Evolutionary conservation across 30 jellyfish, hydroid and myxozoan species (phyloP).

Genomic region (Turritopsis rubra): DNA sequence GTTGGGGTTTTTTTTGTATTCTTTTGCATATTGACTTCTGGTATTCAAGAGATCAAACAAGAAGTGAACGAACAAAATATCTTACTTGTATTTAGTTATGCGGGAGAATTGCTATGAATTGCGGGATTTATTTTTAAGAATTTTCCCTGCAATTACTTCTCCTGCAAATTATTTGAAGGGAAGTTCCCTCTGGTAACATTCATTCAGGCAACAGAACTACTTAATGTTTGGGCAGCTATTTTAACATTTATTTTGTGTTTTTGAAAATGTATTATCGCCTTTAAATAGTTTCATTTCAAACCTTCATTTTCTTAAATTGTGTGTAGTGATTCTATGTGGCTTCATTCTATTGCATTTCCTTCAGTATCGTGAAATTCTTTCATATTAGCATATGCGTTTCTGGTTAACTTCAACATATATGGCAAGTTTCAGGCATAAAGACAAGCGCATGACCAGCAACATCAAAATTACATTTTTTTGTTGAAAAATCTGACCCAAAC

Average conservation of each 20-base stretch:
- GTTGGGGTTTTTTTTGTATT: not conserved
- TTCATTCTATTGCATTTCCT: constrained; percentile 20
- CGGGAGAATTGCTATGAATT: no score
- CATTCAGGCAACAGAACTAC: constrained; percentile 49
- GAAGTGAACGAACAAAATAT: not conserved
- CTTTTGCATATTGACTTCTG: constrained; percentile 9
- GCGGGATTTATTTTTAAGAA: no score
- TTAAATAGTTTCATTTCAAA: constrained; percentile 13
- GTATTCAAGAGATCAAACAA: constrained; percentile 4
- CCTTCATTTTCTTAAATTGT: constrained; percentile 37
- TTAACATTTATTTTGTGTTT: constrained; percentile 46
- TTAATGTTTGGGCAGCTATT: constrained; percentile 39
- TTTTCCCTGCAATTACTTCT: no score
- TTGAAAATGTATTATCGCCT: constrained; percentile 24
- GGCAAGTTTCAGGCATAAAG: constrained; percentile 37
- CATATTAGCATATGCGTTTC: constrained; percentile 49
- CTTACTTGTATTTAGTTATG: not conserved
- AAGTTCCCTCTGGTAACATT: not conserved
- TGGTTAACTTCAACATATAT: constrained; percentile 35
- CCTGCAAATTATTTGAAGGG: no score
- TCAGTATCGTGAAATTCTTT: constrained; percentile 16
- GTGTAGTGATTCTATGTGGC: constrained; percentile 18
- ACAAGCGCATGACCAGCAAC: not conserved
- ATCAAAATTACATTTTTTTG: not conserved
- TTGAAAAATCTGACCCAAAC: constrained; percentile 1